Percentiles rank a stretch among this genome's conserved stretches.
Evolutionary conservation across 2,113 vertebrate species (phyloP).

Genomic region (Eudyptes chrysolophus): DNA sequence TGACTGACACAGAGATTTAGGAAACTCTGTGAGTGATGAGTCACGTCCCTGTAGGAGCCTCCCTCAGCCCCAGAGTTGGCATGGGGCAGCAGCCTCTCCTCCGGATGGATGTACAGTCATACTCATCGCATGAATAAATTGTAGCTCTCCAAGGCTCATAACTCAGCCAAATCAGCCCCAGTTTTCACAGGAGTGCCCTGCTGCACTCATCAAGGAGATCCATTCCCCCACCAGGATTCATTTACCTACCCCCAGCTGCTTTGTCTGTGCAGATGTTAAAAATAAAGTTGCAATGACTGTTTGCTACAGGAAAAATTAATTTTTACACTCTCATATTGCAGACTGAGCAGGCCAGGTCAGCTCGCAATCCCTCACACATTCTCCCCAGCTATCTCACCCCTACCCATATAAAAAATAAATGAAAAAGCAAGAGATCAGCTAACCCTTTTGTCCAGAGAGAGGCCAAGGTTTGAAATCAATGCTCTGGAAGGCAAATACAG

Average conservation of each 20-base stretch:
- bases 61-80: neutral
- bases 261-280: neutral
- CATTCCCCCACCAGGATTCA: neutral
- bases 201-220: neutral
- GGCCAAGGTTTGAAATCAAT: neutral
- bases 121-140: neutral
- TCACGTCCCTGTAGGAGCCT: neutral
- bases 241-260: neutral
- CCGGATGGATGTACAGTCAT: neutral
- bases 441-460: neutral
- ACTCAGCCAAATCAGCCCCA: neutral
- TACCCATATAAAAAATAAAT: neutral
- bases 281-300: neutral
- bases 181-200: rapidly evolving
- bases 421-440: rapidly evolving
- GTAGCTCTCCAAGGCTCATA: neutral
- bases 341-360: neutral
- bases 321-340: neutral
- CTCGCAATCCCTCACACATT: neutral
- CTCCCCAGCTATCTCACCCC: neutral
- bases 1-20: neutral
- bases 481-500: neutral
- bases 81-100: neutral
- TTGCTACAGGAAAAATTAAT: neutral
- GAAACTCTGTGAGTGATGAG: neutral